These are phyloP conservation scores for Threskiornis aethiopicus DNA, from an alignment of 2,797 vertebrate genomes.

Conservation along the genomic window DNA sequence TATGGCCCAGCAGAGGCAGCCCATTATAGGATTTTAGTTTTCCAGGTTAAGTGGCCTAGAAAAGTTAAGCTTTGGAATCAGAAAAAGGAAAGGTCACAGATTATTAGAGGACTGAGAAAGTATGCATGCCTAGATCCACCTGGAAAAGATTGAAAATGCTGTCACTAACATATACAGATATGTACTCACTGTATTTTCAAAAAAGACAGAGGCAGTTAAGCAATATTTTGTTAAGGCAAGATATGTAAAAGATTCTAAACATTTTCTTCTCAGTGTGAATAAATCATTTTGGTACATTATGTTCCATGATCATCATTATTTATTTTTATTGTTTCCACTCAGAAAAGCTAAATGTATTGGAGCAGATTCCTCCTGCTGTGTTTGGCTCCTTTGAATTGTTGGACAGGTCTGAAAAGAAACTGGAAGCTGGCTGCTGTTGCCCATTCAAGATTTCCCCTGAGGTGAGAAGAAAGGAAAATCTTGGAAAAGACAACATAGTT, in stretches of 20 bases:
- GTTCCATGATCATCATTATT: neutral
- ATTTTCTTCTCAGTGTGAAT: neutral
- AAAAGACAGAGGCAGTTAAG: neutral
- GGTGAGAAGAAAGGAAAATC: neutral
- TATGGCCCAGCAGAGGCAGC: neutral
- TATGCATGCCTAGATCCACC: neutral
- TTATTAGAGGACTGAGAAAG: neutral
- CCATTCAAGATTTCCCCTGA: neutral
- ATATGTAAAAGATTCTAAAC: neutral
- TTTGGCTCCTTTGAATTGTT: neutral
- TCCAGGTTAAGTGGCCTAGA: neutral
- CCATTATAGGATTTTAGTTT: neutral
- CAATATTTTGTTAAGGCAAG: neutral
- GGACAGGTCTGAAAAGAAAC: conserved; percentile 3
- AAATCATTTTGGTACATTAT: neutral
- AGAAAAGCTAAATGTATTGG: neutral
- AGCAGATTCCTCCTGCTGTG: neutral
- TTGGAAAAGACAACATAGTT: neutral
- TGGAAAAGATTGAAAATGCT: neutral
- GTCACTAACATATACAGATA: neutral
- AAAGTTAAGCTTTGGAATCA: neutral
- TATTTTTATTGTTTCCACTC: neutral
- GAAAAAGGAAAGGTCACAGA: neutral
- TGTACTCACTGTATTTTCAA: neutral
- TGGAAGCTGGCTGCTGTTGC: neutral